Evolutionary conservation across 1,140 invertebrate species (phyloP), one percentile per base, ranked within the genome.

Genomic region (Lepidotrigona ventralis): DNA sequence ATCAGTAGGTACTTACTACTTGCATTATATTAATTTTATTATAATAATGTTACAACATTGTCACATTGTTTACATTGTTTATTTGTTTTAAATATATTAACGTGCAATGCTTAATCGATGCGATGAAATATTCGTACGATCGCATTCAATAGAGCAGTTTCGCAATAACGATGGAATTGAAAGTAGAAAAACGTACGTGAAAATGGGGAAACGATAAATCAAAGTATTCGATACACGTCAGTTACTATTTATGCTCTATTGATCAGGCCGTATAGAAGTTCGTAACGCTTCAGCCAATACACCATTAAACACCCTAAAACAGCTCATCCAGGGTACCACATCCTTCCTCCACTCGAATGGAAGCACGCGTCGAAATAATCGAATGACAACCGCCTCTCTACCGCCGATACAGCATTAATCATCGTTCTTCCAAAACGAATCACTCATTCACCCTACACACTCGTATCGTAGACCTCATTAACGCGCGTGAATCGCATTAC

Each of bases 401-500:
- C 70, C 70, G 8, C 23, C 12, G 39, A 1, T 72, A 26, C 70
- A 21, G 23, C 70, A 72, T 72, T 72, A 53, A 79, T 54, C 76
- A 54, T 51, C 15, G 6, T 29, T 33, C 60, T 23, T 53, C 26
- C 63, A 29, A 9, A 51, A 3, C 46, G 63, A 78, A 64, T 76
- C 56, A 51, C 15, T 60, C 56, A 8, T 46, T 26, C 17, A 26
- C 70, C 70, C 70, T 21, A 26, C 39, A 51, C 39, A 12, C 5
- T 26, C 39, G 39, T n/a, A 11, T 15, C n/a, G 19, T 71, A 23
- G 88, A 90, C 73, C 87, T 88, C 86, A 86, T 84, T 86, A 90
- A 90, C 85, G 89, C 84, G 85, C 85, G 89, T 86, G 82, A 88
- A 88, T 90, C 90, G 71, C 80, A 83, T 90, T 86, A 85, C 78